phyloP scores from a whole-genome alignment of 2,888 invertebrate species.

The Loripinus fragilis region DNA sequence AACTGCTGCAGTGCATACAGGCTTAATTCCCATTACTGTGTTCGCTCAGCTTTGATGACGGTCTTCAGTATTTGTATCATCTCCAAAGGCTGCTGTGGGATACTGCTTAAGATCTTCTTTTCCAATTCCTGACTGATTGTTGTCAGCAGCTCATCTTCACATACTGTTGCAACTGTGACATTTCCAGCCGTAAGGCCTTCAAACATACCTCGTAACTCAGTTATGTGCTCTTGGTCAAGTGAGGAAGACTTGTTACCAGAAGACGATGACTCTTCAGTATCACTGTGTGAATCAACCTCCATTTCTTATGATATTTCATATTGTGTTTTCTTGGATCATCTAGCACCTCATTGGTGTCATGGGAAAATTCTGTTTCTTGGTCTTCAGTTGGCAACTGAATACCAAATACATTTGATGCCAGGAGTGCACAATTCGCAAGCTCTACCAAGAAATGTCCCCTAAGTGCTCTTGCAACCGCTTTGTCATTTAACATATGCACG shows the following conservation, averaged over 20 bases:
- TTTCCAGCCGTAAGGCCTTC: neutral
- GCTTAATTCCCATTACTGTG: constrained; percentile 29
- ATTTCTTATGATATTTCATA: too few species aligned
- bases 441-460: constrained; percentile 59
- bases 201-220: neutral
- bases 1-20: constrained; percentile 38
- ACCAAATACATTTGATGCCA: constrained; percentile 9
- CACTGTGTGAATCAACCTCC: neutral
- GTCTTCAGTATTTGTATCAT: constrained; percentile 38
- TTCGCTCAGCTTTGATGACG: constrained; percentile 32
- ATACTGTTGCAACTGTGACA: neutral
- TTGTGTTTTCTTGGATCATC: neutral
- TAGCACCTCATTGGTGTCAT: neutral
- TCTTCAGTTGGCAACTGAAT: neutral
- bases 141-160: neutral
- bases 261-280: neutral
- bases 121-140: neutral
- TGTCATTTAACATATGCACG: constrained; percentile 58
- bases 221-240: neutral
- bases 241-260: neutral
- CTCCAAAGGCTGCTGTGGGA: constrained; percentile 39
- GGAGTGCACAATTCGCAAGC: constrained; percentile 29
- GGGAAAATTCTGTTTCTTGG: neutral
- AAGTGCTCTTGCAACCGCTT: constrained; percentile 54
- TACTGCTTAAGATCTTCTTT: neutral